Evolutionary conservation across 2,888 invertebrate species (phyloP).

Genomic region (Tridacna gigas): DNA sequence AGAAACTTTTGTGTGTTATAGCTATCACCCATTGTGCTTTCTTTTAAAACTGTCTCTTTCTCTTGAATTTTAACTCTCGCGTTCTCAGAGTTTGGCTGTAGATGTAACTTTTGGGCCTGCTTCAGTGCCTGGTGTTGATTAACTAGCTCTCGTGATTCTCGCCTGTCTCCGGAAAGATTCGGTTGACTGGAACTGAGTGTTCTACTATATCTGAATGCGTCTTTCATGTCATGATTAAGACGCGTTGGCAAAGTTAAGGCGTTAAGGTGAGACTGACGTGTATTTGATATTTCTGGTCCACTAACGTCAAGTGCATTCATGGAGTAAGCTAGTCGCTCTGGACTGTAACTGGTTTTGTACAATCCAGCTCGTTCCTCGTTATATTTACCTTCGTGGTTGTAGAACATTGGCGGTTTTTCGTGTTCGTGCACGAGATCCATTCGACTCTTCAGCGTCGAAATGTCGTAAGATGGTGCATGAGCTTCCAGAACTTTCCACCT

Average conservation of each 20-base stretch:
- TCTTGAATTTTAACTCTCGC: slow-evolving; percentile 77
- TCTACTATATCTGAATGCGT: slow-evolving; percentile 71
- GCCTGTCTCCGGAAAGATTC: slow-evolving; percentile 73
- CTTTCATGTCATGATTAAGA: slow-evolving; percentile 76
- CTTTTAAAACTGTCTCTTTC: slow-evolving; percentile 71
- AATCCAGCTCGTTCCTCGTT: slow-evolving; percentile 82
- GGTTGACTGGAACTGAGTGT: slow-evolving; percentile 70
- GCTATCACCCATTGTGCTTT: slow-evolving; percentile 77
- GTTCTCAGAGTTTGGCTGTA: slow-evolving; percentile 74
- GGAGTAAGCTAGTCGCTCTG: slow-evolving; percentile 75
- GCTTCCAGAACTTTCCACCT: slow-evolving; percentile 78
- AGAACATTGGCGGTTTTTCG: slow-evolving; percentile 79
- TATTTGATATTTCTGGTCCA: slow-evolving; percentile 77
- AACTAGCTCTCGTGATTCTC: slow-evolving; percentile 65
- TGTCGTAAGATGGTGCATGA: slow-evolving; percentile 77
- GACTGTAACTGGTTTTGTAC: slow-evolving; percentile 82
- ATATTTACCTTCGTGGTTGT: slow-evolving; percentile 82
- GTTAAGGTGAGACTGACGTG: slow-evolving; percentile 75
- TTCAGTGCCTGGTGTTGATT: slow-evolving; percentile 67
- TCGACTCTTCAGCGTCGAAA: slow-evolving; percentile 77
- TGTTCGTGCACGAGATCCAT: slow-evolving; percentile 69
- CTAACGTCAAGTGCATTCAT: slow-evolving; percentile 76
- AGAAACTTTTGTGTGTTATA: slow-evolving; percentile 83
- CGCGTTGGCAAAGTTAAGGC: slow-evolving; percentile 76
- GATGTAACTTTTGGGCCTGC: slow-evolving; percentile 71